phyloP scores from a whole-genome alignment of 2,113 vertebrate genomes.

The Leptobrachium leishanense region DNA sequence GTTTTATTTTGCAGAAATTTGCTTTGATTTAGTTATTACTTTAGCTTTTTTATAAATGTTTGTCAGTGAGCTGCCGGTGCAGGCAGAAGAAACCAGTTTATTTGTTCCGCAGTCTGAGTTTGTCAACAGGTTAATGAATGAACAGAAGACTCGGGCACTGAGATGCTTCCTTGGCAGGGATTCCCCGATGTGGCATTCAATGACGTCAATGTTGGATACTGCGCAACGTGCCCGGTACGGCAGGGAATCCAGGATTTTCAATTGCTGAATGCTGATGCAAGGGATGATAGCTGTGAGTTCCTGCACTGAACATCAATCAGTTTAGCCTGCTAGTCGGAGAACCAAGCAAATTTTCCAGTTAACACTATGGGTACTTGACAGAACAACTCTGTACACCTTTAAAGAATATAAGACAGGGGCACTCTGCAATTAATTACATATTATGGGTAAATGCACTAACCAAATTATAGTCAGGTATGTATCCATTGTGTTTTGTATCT shows the following conservation, averaged over 20 bases:
- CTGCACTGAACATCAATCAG: too few relatives aligned
- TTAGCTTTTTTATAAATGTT: neutral
- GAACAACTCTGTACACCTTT: too few relatives aligned
- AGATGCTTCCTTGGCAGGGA: slow-evolving; percentile 13
- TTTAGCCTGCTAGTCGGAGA: too few relatives aligned
- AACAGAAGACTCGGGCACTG: neutral
- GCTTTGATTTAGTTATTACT: neutral
- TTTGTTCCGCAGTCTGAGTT: neutral
- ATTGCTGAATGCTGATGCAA: neutral
- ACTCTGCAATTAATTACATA: too few relatives aligned
- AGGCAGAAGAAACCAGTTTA: neutral
- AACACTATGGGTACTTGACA: too few relatives aligned
- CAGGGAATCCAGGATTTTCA: slow-evolving; percentile 18
- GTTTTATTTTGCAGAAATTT: too few relatives aligned
- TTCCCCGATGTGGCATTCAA: slow-evolving; percentile 13
- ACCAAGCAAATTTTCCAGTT: too few relatives aligned
- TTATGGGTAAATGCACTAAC: too few relatives aligned
- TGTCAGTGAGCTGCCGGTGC: neutral
- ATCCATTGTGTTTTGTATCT: too few relatives aligned
- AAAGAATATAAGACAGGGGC: too few relatives aligned
- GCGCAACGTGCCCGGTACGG: slow-evolving; percentile 3
- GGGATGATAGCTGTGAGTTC: too few relatives aligned
- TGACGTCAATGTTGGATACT: slow-evolving; percentile 18
- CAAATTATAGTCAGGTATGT: too few relatives aligned
- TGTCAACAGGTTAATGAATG: slow-evolving; percentile 24